Conservation (phyloP, 1,140 invertebrate species). For the Pachypeltis micranthus region DNA sequence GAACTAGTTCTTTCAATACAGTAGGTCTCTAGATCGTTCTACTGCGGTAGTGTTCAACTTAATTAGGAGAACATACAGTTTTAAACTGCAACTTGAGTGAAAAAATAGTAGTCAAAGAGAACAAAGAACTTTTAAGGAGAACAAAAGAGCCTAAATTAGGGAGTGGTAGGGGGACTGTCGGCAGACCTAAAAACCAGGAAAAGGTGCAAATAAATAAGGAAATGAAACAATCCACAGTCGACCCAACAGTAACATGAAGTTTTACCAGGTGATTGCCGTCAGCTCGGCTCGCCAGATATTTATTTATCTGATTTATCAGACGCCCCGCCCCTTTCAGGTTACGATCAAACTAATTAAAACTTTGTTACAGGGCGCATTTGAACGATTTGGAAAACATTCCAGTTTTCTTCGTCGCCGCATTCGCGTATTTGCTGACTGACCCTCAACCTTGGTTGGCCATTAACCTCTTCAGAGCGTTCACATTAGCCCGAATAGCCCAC, state of each 20-base stretch:
- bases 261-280: constrained; percentile 6
- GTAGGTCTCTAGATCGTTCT: too few relatives aligned
- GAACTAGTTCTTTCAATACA: too few relatives aligned
- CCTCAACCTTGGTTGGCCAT: constrained; percentile 41
- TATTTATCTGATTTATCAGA: too few relatives aligned
- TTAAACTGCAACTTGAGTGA: too few relatives aligned
- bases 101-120: too few relatives aligned
- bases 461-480: constrained; percentile 46
- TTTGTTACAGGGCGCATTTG: constrained; percentile 44
- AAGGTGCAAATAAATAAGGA: constrained; percentile 13
- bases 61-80: too few relatives aligned
- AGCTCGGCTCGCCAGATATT: background rate
- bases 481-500: constrained; percentile 43
- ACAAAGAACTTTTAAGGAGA: too few relatives aligned
- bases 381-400: constrained; percentile 60
- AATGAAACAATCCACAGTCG: constrained; percentile 28
- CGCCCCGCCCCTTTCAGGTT: too few relatives aligned
- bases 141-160: too few relatives aligned
- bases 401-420: constrained; percentile 46
- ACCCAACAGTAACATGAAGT: constrained; percentile 29
- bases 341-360: constrained; percentile 7
- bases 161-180: too few relatives aligned
- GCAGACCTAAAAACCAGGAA: constrained; percentile 24
- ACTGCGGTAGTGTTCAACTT: too few relatives aligned
- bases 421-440: constrained; percentile 45